Conservation (phyloP, 1,140 invertebrate species). For the Hetaerina americana region DNA sequence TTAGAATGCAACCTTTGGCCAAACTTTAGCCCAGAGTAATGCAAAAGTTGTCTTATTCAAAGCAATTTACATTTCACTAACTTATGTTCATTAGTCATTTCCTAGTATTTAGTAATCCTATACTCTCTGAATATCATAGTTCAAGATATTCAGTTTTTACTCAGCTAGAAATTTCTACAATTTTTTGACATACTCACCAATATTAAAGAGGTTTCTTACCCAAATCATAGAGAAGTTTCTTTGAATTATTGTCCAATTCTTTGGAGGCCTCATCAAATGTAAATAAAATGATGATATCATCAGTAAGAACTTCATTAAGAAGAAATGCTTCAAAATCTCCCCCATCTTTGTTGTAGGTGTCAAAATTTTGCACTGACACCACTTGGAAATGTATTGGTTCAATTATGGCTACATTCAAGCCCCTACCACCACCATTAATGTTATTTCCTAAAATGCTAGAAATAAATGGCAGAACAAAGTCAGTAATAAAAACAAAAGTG, state of each 20-base stretch:
- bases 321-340: conserved; percentile 19
- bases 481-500: not conserved
- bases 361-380: conserved; percentile 19
- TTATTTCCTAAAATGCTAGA: conserved; percentile 10
- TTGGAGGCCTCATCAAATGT: conserved; percentile 24
- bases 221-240: conserved; percentile 19
- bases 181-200: not conserved
- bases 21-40: no score
- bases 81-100: no score
- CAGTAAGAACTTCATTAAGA: conserved; percentile 11
- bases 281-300: conserved; percentile 22
- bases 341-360: conserved; percentile 21
- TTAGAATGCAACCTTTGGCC: no score
- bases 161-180: no score
- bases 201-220: conserved; percentile 10
- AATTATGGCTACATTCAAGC: conserved; percentile 20
- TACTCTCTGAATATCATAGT: no score
- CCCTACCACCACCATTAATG: conserved; percentile 19
- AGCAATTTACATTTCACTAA: no score
- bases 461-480: not conserved
- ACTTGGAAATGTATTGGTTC: conserved; percentile 17
- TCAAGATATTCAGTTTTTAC: no score
- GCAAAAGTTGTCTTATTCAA: no score
- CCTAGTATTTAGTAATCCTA: no score
- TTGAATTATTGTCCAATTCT: conserved; percentile 19